A percentile compares a stretch with the other conserved stretches of the same genome.
phyloP scores from a whole-genome alignment of 2,797 vertebrate genomes.

The Neosalanx taihuensis region DNA sequence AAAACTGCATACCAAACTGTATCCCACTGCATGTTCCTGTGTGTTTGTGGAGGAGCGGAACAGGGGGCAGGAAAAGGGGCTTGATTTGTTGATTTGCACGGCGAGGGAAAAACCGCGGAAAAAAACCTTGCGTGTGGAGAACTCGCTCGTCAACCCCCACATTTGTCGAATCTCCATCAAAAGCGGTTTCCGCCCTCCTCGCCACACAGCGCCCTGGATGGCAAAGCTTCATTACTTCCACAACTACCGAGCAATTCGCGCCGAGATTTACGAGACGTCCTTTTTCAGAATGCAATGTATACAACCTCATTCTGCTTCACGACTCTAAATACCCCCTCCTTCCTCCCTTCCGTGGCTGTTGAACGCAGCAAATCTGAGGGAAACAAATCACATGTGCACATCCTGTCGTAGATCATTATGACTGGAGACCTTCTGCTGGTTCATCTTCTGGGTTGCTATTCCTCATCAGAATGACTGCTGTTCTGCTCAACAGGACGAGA shows the following conservation, averaged over 20 bases:
- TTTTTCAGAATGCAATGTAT: slow-evolving; percentile 23
- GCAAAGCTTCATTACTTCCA: slow-evolving; percentile 1
- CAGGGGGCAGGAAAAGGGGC: neutral
- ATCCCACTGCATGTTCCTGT: neutral
- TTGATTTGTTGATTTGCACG: slow-evolving; percentile 6
- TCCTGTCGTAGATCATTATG: slow-evolving; percentile 51
- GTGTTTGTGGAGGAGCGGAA: neutral
- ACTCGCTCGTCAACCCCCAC: slow-evolving; percentile 9
- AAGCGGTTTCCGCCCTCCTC: slow-evolving; percentile 2
- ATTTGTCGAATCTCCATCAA: slow-evolving; percentile 17
- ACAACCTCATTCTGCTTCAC: slow-evolving; percentile 22
- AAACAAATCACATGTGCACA: slow-evolving; percentile 49
- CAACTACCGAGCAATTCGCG: neutral
- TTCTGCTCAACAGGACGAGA: slow-evolving; percentile 33
- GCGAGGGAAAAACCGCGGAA: neutral
- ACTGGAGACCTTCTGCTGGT: slow-evolving; percentile 59
- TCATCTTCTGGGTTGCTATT: slow-evolving; percentile 49
- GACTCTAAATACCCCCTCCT: slow-evolving; percentile 3
- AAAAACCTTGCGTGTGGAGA: slow-evolving; percentile 8
- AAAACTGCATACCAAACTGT: neutral
- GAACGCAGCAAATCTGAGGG: slow-evolving; percentile 30
- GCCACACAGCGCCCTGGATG: neutral
- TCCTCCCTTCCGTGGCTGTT: slow-evolving; percentile 15
- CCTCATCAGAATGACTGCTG: slow-evolving; percentile 32
- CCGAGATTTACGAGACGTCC: slow-evolving; percentile 32